Conservation (phyloP, 2,113 vertebrate genomes). For the Rhinichthys klamathensis region DNA sequence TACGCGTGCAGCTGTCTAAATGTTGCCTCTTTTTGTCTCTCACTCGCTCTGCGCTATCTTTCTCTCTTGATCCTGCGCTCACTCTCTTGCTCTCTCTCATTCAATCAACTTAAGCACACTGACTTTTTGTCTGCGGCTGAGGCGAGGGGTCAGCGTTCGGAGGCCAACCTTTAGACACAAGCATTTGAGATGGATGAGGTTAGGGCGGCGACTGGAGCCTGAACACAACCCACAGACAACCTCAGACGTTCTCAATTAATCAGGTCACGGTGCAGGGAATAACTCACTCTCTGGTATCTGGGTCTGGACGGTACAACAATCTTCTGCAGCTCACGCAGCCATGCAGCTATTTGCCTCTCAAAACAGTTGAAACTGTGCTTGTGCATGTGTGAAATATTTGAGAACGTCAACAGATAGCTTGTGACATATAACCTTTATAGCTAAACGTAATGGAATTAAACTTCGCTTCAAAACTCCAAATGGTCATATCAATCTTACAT, state of each 20-base stretch:
- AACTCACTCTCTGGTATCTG: constrained; percentile 72
- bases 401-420: constrained; percentile 67
- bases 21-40: constrained; percentile 62
- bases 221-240: constrained; percentile 55
- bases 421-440: constrained; percentile 62
- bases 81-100: constrained; percentile 41
- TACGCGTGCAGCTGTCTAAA: constrained; percentile 76
- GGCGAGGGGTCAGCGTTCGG: constrained; percentile 56
- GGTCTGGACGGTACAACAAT: constrained; percentile 65
- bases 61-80: constrained; percentile 50
- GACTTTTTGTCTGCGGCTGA: constrained; percentile 54
- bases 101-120: constrained; percentile 50
- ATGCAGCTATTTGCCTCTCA: constrained; percentile 49
- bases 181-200: constrained; percentile 55
- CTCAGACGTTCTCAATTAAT: constrained; percentile 79
- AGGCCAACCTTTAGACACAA: constrained; percentile 62
- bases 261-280: constrained; percentile 72
- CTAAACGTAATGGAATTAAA: constrained; percentile 53
- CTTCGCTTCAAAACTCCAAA: background rate
- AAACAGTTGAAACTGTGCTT: constrained; percentile 48
- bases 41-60: constrained; percentile 37
- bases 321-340: constrained; percentile 66
- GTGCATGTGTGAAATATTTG: constrained; percentile 38
- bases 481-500: background rate
- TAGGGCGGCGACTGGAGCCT: constrained; percentile 36